Base-by-base conservation (phyloP, 2,113 vertebrate species). In the Lucifuga dentata region DNA sequence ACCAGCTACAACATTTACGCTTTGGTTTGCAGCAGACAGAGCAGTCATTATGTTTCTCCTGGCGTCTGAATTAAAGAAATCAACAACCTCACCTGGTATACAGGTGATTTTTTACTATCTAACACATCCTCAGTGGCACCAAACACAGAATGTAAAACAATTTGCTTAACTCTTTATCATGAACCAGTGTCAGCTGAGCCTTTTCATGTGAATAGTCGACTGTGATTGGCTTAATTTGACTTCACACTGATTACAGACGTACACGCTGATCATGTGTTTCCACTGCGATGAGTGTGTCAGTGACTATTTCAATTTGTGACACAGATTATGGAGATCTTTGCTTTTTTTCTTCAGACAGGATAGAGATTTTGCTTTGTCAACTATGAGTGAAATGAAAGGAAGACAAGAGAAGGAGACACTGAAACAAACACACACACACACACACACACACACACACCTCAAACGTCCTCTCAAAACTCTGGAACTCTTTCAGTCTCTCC, bases 381-480 rank as follows among this genome's bases (percentile, higher is more conserved):
- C 33, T 45, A 2, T 8, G 20, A 33, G 15, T 48, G 24, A n/a
- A 12, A 16, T 19, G n/a, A 29, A 29, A 10, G 2, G 5, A 64
- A 26, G 48, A 29, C 1, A n/a, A n/a, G 32, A 20, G 12, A 8
- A 60, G 19, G 60, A 3, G 6, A 41, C 2, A 38, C 17, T 6
- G 15, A 32, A 8, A 57, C 21, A 29, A 5, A 44, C n/a, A 10
- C 20, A 52, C 36, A 38, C 21, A 68, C 23, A 57, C 21, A 23
- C 8, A 24, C 29, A 59, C 36, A 49, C 13, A 23, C 15, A 19
- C 6, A 90, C 89, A 88, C 92, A 96, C 97, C 97, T 99, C 96
- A 94, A 99, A 99, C 58, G 94, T 95, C 86, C 95, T 93, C 85
- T 99, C 98, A 93, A 99, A 99, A 83, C 89, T 93, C 67, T 98